Evolutionary conservation across 2,113 vertebrate species (phyloP).

Genomic region (Calidris pygmaea): DNA sequence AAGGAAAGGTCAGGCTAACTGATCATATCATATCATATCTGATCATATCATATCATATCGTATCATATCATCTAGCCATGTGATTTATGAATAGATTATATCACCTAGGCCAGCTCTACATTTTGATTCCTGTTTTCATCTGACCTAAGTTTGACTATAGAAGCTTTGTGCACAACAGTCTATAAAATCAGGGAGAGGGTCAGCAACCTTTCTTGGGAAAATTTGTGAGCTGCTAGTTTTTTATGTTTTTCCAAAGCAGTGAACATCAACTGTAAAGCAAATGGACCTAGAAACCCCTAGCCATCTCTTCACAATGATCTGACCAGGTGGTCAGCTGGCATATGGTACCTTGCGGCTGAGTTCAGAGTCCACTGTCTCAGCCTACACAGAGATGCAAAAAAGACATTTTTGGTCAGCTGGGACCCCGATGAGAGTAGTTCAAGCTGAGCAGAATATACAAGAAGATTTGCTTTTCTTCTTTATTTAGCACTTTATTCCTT

Average conservation of each 20-base stretch:
- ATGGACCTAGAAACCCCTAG: background rate
- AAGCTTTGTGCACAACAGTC: background rate
- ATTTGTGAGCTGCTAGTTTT: background rate
- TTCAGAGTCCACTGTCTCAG: background rate
- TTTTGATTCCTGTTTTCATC: conserved; percentile 1
- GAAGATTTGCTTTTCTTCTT: background rate
- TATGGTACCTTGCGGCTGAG: background rate
- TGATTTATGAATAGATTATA: background rate
- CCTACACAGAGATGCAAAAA: background rate
- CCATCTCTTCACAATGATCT: background rate
- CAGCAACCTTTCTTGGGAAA: background rate
- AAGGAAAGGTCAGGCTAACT: background rate
- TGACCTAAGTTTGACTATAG: background rate
- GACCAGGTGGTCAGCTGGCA: background rate
- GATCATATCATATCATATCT: background rate
- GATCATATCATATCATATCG: background rate
- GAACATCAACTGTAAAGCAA: background rate
- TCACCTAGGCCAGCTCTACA: background rate
- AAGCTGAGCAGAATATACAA: background rate
- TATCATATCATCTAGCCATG: background rate
- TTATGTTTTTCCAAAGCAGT: background rate
- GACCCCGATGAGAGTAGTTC: background rate
- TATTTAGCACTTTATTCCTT: background rate
- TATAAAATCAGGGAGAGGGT: background rate
- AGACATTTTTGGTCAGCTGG: background rate